These are phyloP conservation scores for Trisateles emortualis DNA, from an alignment of 2,888 invertebrate species.

Conservation along the genomic window DNA sequence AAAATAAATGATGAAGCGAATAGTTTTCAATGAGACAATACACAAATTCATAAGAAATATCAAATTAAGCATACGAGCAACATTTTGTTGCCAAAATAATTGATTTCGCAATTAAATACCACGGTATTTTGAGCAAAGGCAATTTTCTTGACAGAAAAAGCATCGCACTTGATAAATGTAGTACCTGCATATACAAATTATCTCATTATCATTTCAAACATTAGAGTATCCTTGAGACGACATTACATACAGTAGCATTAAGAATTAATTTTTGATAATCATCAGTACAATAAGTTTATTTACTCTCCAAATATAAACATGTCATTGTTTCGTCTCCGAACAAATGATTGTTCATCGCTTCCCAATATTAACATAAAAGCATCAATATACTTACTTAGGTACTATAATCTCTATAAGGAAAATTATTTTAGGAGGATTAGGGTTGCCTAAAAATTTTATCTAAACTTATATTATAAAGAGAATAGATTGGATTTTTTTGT, in stretches of 20 bases:
- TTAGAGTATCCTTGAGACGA: not conserved
- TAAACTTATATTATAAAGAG: too few species aligned
- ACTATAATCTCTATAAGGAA: slow-evolving; percentile 23
- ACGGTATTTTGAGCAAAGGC: too few species aligned
- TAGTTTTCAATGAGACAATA: too few species aligned
- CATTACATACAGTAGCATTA: slow-evolving; percentile 15
- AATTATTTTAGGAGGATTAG: slow-evolving; percentile 18
- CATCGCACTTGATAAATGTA: too few species aligned
- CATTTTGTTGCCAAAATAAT: not conserved
- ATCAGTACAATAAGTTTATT: slow-evolving; percentile 16
- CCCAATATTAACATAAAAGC: slow-evolving; percentile 41
- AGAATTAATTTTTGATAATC: slow-evolving; percentile 42
- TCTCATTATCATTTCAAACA: too few species aligned
- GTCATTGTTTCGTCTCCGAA: slow-evolving; percentile 32
- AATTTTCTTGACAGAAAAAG: too few species aligned
- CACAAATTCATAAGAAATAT: too few species aligned
- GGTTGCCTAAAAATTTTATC: slow-evolving; percentile 20
- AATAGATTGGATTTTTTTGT: too few species aligned
- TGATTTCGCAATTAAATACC: not conserved
- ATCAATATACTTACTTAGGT: too few species aligned
- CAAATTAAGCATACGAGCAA: not conserved
- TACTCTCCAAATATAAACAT: slow-evolving; percentile 16
- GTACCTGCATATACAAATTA: too few species aligned
- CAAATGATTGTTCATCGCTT: slow-evolving; percentile 32
- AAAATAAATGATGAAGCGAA: too few species aligned